Base-by-base conservation (phyloP, 2,113 vertebrate genomes). In the Vidua chalybeata region DNA sequence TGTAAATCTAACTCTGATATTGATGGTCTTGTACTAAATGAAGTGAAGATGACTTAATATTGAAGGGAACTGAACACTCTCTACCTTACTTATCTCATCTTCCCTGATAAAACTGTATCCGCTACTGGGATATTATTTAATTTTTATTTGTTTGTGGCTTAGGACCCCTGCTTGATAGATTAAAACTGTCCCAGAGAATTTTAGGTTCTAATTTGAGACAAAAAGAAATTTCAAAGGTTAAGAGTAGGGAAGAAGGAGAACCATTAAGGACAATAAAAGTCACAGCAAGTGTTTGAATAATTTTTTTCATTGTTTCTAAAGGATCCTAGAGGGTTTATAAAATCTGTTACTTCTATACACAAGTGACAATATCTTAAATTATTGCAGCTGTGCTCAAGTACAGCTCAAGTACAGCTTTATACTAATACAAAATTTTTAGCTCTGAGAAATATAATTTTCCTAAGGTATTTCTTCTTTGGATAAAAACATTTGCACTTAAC, bases 31-130 rank as follows among this genome's bases (percentile, higher is more conserved):
- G 7, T 61, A 33, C 43, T 30, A 16, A 46, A 35, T 11, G 9
- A 93, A 83, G 12, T 46, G 22, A 62, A 78, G 39, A 43, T 30
- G 7, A 37, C 30, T 26, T 62, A 74, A 62, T 15, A 81, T 11
- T 41, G 14, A 80, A 66, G 31, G 21, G 8, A 94, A 61, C 4
- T 54, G 35, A 84, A n/a, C 10, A 46, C 6, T 48, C 24, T 58
- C 11, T 62, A 78, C 26, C 5, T 77, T 67, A 43, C 6, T 12
- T 0, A 1, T 84, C 20, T 15, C 18, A 67, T 87, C 35, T 67
- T 2, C 19, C 11, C 8, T 1, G 0, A 10, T 27, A 69, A 87
- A 92, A 69, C 13, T 61, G 13, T 8, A 11, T 39, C 67, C 2
- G 1, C 45, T 85, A 5, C 11, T 51, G 10, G 17, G 22, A 8